phyloP scores from a whole-genome alignment of 1,140 invertebrate genomes.

The Gerris buenoi region DNA sequence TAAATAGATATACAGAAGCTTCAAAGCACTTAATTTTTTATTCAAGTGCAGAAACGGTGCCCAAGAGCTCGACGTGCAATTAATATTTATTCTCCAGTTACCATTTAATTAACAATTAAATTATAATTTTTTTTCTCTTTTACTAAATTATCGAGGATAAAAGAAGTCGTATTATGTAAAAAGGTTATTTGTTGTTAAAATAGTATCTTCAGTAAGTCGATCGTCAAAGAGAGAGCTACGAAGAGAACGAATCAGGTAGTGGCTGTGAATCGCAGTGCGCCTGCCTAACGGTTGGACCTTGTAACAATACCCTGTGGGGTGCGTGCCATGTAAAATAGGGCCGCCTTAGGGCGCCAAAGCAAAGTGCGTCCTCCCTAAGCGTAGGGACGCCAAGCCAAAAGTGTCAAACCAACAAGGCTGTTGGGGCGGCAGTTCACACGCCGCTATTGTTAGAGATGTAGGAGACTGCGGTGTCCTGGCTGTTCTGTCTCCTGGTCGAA shows the following conservation, averaged over 20 bases:
- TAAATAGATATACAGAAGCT: neutral
- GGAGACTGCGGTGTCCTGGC: slow-evolving; percentile 27
- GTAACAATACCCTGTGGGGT: slow-evolving; percentile 4
- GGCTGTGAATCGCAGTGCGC: slow-evolving; percentile 4
- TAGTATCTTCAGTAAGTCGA: too few species aligned
- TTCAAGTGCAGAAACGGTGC: neutral
- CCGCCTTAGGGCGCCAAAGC: neutral
- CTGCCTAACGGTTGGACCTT: slow-evolving; percentile 3
- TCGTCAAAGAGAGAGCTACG: neutral
- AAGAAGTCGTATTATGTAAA: too few species aligned
- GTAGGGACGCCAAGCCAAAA: neutral
- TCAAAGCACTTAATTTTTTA: neutral
- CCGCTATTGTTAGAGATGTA: slow-evolving; percentile 29
- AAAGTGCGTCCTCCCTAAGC: neutral
- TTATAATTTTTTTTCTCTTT: too few species aligned
- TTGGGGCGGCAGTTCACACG: slow-evolving; percentile 17
- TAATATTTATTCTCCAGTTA: too few species aligned
- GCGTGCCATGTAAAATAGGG: neutral
- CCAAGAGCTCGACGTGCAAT: neutral
- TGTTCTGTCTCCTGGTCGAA: slow-evolving; percentile 23
- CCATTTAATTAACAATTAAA: too few species aligned
- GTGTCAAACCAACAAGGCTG: neutral
- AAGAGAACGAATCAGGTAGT: neutral
- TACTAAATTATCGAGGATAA: too few species aligned
- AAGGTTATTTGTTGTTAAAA: too few species aligned